Evolutionary conservation across 1,140 invertebrate genomes (phyloP), one percentile per base, ranked within the genome.

Genomic region (Cecropterus lyciades): DNA sequence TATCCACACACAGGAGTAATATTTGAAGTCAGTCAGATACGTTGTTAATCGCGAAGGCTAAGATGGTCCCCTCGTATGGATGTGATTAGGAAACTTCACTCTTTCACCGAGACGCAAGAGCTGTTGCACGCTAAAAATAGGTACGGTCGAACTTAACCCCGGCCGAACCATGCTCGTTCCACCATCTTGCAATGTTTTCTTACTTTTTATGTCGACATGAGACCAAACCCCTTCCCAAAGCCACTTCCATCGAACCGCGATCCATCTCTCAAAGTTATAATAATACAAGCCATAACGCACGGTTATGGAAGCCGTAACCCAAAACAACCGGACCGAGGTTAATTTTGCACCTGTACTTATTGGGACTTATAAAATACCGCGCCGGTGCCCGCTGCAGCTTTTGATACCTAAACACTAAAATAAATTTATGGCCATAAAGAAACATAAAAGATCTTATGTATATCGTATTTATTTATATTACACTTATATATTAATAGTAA

Each of bases 261-360:
- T 80, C 69, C 6, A 0, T 64, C 72, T 64, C 46, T 15, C 40
- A 55, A 71, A 83, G 84, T 86, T 88, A 88, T 85, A 88, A 85
- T 85, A 85, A 86, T 82, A 85, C 84, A 82, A 83, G 79, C 72
- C 71, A 80, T 86, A 88, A 85, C 77, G 65, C 77, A 72, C 73
- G 73, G 84, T 85, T 82, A 86, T 79, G 80, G 74, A 69, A 60
- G 64, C 76, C 77, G 76, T 87, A 86, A 86, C 85, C 77, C 76
- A 77, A 67, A 83, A 81, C 80, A 78, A 76, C 77, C 77, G 73
- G 74, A 70, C 75, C 65, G 75, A 77, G 80, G 80, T 87, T 87
- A 83, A 86, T 85, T 82, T 80, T 69, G 79, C 86, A 89, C 84
- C 86, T 87, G 85, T 74, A 85, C 77, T 76, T 80, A 79, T 79